Conservation (phyloP, 2,888 invertebrate genomes). For the Marasmarcha lunaedactyla region DNA sequence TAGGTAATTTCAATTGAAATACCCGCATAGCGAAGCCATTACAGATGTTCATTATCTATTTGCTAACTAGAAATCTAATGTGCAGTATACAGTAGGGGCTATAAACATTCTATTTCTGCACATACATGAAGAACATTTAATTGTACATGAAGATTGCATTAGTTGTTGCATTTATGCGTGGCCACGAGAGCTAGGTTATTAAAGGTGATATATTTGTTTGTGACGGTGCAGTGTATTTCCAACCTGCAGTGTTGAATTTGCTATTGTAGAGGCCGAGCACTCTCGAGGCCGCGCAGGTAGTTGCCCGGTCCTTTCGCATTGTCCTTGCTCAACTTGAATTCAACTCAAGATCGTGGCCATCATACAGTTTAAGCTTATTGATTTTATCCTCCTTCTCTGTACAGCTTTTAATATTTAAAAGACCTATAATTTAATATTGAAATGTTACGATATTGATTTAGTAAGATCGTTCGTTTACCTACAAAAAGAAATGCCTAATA, state of each 20-base stretch:
- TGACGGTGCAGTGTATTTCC: too few species aligned
- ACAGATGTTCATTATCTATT: not conserved
- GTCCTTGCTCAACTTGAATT: not conserved
- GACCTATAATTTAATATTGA: not conserved
- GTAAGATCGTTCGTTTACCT: too few species aligned
- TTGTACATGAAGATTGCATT: too few species aligned
- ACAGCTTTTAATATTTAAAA: not conserved
- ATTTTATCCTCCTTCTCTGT: too few species aligned
- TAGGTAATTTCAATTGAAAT: not conserved
- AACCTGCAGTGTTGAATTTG: not conserved
- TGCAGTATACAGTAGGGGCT: not conserved
- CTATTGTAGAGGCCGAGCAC: not conserved
- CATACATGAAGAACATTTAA: not conserved
- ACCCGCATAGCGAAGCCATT: not conserved
- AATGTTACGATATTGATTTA: too few species aligned
- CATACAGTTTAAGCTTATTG: not conserved
- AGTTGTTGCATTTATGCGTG: too few species aligned
- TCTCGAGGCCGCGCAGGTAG: slow-evolving; percentile 24
- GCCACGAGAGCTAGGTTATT: too few species aligned
- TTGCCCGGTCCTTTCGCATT: not conserved
- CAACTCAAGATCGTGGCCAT: not conserved
- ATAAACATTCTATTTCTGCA: not conserved
- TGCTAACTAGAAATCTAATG: not conserved
- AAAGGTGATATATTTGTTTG: too few species aligned
- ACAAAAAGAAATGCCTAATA: too few species aligned